Evolutionary conservation across 1,140 invertebrate species (phyloP), one percentile per base, ranked within the genome.

Genomic region (Muscidifurax raptorellus): DNA sequence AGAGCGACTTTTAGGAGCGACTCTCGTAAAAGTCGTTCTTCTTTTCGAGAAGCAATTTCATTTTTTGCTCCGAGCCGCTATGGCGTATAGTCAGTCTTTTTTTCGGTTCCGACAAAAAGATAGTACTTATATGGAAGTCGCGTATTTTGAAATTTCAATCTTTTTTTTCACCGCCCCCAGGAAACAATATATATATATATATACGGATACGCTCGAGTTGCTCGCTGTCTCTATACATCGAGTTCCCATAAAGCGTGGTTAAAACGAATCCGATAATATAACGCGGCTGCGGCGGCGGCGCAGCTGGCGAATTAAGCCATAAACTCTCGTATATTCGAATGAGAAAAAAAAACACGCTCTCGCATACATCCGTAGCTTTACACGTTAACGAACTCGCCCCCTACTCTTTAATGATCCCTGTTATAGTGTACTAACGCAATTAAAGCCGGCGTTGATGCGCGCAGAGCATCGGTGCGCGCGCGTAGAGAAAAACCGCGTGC

Each of bases 301-400:
- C 66, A 72, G 69, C 30, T 72, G 30, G 71, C 71, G 71, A 72
- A 72, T 72, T 72, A 72, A 72, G 71, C 71, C 30, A 22, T 72
- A 72, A 72, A 72, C 30, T 71, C 69, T 3, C 66, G 66, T n/a
- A 40, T 40, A 40, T 1, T 25, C 7, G 32, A 71, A 71, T 2
- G 18, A 72, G 0, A 36, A 72, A 72, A 72, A 36, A 72, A 72
- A 40, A 72, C 30, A 10, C 27, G 27, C n/a, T 9, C 1, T 0
- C 25, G 13, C 12, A 36, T 74, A 36, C 6, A 59, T 44, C 40
- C 27, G 5, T 10, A 5, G 7, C 28, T 27, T 27, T 27, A 27
- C 74, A 15, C n/a, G 18, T 44, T 47, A 76, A 47, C 74, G 27
- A 76, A 76, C 36, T 76, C 40, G 22, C 72, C 40, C 36, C 13